phyloP scores from a whole-genome alignment of 2,797 vertebrate species.

The Malurus leucopterus region DNA sequence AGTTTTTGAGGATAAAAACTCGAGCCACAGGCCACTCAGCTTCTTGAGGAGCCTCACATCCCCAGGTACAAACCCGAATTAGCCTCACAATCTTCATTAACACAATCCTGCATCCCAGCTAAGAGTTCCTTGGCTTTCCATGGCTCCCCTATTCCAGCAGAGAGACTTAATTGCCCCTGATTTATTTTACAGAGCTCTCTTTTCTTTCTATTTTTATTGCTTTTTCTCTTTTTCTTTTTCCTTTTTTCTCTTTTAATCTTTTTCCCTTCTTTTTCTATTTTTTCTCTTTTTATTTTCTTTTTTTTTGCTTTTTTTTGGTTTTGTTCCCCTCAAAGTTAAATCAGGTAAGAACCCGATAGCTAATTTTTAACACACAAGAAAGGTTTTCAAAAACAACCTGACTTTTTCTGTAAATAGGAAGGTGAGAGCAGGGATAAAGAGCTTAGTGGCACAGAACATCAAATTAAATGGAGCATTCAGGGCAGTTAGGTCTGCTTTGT shows the following conservation, averaged over 20 bases:
- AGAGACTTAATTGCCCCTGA: background rate
- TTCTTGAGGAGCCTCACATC: background rate
- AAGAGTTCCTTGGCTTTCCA: background rate
- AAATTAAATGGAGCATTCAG: background rate
- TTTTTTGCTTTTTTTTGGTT: no score
- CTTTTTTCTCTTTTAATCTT: no score
- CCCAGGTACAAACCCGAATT: background rate
- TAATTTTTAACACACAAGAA: background rate
- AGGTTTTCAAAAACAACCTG: background rate
- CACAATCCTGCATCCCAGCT: background rate
- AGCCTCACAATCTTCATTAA: background rate
- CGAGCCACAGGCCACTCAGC: no score
- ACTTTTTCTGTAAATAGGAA: background rate
- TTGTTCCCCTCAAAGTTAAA: background rate
- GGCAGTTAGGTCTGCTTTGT: background rate
- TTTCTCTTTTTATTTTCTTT: no score
- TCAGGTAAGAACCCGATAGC: background rate
- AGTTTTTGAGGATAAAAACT: background rate
- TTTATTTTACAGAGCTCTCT: background rate
- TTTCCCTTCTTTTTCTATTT: no score
- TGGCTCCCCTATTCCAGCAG: background rate
- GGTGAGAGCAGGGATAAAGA: background rate
- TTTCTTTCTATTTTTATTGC: background rate
- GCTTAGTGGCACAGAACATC: background rate
- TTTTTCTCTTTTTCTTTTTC: no score